Evolutionary conservation across 2,888 invertebrate genomes (phyloP).

Genomic region (Platycheirus rosarum): DNA sequence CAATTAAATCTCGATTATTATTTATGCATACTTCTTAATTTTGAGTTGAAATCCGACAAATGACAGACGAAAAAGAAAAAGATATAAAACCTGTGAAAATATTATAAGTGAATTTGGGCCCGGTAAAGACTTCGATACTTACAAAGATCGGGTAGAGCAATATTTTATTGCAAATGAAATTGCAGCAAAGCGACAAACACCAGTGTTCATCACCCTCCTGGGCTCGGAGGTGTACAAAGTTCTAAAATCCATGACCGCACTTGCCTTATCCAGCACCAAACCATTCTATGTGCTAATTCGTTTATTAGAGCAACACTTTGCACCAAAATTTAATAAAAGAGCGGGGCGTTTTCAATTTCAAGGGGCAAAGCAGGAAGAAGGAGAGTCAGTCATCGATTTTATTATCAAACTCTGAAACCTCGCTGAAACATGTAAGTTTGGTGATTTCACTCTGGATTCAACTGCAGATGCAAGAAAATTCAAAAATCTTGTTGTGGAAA

Average conservation of each 20-base stretch:
- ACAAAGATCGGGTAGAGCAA: constrained; percentile 29
- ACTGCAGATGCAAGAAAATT: too few relatives aligned
- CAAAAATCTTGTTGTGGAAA: too few relatives aligned
- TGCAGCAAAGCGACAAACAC: constrained; percentile 5
- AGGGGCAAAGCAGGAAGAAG: constrained; percentile 40
- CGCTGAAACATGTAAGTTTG: constrained; percentile 18
- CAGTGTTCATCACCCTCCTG: constrained; percentile 27
- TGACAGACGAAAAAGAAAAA: too few relatives aligned
- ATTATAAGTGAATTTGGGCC: too few relatives aligned
- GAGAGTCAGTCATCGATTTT: constrained; percentile 35
- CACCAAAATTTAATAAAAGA: constrained; percentile 8
- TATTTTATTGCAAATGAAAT: constrained; percentile 25
- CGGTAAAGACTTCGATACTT: constrained; percentile 31
- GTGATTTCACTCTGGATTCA: constrained; percentile 1
- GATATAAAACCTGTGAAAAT: too few relatives aligned
- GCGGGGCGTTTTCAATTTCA: constrained; percentile 40
- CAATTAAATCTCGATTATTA: too few relatives aligned
- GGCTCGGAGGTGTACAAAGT: constrained; percentile 43
- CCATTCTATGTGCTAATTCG: constrained; percentile 14
- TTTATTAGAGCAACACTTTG: constrained; percentile 8
- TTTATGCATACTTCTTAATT: too few relatives aligned
- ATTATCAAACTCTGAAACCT: constrained; percentile 26
- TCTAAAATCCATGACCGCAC: too few relatives aligned
- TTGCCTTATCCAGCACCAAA: too few relatives aligned
- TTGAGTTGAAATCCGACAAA: too few relatives aligned